Evolutionary conservation across 1,140 invertebrate species (phyloP).

Genomic region (Macrobrachium nipponense): DNA sequence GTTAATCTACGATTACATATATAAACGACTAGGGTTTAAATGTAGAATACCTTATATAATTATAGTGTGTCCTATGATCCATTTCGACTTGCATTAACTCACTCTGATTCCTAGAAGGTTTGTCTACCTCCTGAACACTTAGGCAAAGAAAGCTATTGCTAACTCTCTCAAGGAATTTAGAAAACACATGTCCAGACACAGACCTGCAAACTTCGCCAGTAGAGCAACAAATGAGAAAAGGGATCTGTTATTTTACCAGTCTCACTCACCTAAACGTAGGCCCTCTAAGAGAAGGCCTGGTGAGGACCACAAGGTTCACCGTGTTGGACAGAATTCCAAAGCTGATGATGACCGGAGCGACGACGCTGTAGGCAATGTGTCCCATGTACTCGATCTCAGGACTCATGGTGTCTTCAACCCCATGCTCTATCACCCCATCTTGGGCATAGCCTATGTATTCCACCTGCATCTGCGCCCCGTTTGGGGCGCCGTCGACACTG

Average conservation of each 20-base stretch:
- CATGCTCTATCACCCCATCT: conserved; percentile 40
- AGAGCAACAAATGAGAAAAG: no score
- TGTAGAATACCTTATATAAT: no score
- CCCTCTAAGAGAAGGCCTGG: conserved; percentile 37
- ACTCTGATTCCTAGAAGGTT: no score
- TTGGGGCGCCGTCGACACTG: neutral
- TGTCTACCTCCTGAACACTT: no score
- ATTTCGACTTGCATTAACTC: no score
- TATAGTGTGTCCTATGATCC: no score
- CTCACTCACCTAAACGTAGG: conserved; percentile 32
- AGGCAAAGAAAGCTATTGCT: no score
- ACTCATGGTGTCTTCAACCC: conserved; percentile 33
- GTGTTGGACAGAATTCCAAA: conserved; percentile 49
- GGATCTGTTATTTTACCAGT: neutral
- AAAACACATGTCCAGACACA: no score
- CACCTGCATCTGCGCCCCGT: conserved; percentile 1
- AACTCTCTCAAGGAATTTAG: no score
- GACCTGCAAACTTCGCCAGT: no score
- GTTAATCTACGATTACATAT: no score
- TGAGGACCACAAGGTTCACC: conserved; percentile 49
- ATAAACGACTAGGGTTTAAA: no score
- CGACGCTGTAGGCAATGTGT: conserved; percentile 53
- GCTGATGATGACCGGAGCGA: conserved; percentile 50
- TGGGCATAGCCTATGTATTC: conserved; percentile 29
- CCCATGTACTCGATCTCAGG: conserved; percentile 51